These are phyloP conservation scores for Tiphia femorata DNA, from an alignment of 2,888 invertebrate species.

Conservation along the genomic window DNA sequence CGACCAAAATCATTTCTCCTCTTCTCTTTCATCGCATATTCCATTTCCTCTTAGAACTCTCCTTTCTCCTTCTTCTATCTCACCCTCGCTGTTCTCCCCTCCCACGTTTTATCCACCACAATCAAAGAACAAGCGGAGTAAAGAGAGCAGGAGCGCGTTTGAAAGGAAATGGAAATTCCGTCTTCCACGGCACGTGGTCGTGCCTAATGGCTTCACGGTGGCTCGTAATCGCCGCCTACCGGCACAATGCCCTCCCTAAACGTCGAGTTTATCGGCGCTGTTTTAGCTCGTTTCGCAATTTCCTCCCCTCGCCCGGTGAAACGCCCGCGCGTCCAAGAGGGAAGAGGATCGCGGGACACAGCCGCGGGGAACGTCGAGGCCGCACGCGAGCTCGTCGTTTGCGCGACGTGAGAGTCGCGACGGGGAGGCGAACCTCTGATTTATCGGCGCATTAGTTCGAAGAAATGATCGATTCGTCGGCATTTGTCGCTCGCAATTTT, in stretches of 20 bases:
- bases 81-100: background rate
- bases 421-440: too few species aligned
- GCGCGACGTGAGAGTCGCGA: too few species aligned
- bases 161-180: constrained; percentile 13
- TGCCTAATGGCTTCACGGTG: constrained; percentile 32
- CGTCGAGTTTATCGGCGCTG: too few species aligned
- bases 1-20: too few species aligned
- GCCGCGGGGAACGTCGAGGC: background rate
- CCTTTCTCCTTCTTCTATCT: background rate
- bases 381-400: background rate
- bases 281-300: too few species aligned
- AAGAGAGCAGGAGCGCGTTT: background rate
- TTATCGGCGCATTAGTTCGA: too few species aligned
- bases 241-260: constrained; percentile 23
- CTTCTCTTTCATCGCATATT: too few species aligned
- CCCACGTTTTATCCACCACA: background rate
- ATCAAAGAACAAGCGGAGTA: too few species aligned
- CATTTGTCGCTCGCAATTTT: too few species aligned
- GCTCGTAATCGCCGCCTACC: constrained; percentile 18
- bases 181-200: constrained; percentile 7
- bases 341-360: background rate
- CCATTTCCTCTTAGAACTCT: too few species aligned
- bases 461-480: too few species aligned
- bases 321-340: background rate
- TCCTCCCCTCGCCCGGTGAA: too few species aligned